Evolutionary conservation across 1,140 invertebrate genomes (phyloP), one percentile per base, ranked within the genome.

Genomic region (Cydia fagiglandana): DNA sequence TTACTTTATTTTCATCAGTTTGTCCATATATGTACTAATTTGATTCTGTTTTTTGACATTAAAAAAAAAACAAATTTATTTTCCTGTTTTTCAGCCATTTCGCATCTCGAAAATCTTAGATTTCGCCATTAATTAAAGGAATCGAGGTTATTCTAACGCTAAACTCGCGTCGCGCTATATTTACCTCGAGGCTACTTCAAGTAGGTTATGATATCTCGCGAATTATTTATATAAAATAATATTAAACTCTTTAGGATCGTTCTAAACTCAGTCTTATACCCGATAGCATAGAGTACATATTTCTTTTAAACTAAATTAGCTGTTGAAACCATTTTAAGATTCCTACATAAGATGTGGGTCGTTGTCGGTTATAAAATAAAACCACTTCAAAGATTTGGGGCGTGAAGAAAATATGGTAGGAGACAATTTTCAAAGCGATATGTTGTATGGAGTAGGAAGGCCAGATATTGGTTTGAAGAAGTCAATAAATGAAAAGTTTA

Each of bases 181-280:
- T 80, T 89, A 84, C 77, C 79, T 17, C 83, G 86, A 88, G 86
- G 85, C 82, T 88, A 76, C 80, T 88, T 79, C 78, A 86, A 84
- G 81, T 84, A 82, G 82, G 86, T 88, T 90, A 90, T 88, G 84
- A 88, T 87, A 88, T 81, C 85, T 83, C 75, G 80, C 81, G 86
- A 38, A 45, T 80, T 86, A 88, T 87, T 86, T 85, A 81, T 79
- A 81, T 73, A 24, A 61, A 61, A 61, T 61, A 61, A 61, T 1
- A 61, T 61, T 17, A 7, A 56, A 50, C 47, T 9, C 47, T 50
- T 56, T 56, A n/a, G 7, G 15, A 56, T 56, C 53, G 53, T 17
- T 17, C 53, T 17, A 17, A n/a, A 7, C 53, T 56, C 17, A 24
- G 56, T 61, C 56, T 61, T 61, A 61, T 61, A 61, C 10, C 56